Evolutionary conservation across 2,113 vertebrate genomes (phyloP).

Genomic region (Chloroceryle aenea): DNA sequence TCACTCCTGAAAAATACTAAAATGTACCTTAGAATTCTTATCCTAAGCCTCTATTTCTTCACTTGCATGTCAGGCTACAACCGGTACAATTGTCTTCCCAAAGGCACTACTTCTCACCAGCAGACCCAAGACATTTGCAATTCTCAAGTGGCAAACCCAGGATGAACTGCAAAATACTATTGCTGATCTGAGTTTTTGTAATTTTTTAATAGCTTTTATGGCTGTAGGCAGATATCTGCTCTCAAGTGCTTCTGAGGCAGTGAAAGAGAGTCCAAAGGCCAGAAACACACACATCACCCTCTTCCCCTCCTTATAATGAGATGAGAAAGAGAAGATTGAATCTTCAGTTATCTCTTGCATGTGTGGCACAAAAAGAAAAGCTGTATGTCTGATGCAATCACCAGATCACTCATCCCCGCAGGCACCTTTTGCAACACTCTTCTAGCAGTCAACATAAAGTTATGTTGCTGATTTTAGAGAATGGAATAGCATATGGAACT

Average conservation of each 20-base stretch:
- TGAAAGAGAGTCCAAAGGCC: conserved; percentile 21
- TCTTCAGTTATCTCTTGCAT: conserved; percentile 9
- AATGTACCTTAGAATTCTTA: not conserved
- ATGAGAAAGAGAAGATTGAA: conserved; percentile 26
- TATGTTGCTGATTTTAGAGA: not conserved
- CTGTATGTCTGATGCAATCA: not conserved
- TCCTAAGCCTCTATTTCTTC: fast-evolving
- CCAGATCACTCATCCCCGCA: not conserved
- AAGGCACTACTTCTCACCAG: not conserved
- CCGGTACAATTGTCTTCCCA: not conserved
- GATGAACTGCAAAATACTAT: conserved; percentile 20
- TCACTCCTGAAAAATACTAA: conserved; percentile 4
- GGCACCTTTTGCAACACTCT: not conserved
- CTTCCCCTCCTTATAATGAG: conserved; percentile 33
- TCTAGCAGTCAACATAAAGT: not conserved
- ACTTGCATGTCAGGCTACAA: not conserved
- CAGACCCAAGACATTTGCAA: not conserved
- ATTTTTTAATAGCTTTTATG: conserved; percentile 66
- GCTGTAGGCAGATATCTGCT: conserved; percentile 33
- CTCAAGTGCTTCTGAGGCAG: conserved; percentile 27
- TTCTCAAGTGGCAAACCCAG: conserved; percentile 11
- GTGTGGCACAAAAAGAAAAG: not conserved
- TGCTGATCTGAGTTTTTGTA: conserved; percentile 43
- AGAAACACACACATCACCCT: conserved; percentile 15
- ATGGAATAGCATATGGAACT: not conserved